These are phyloP conservation scores for Hycleus phaleratus DNA, from an alignment of 1,140 invertebrate genomes.

Conservation along the genomic window DNA sequence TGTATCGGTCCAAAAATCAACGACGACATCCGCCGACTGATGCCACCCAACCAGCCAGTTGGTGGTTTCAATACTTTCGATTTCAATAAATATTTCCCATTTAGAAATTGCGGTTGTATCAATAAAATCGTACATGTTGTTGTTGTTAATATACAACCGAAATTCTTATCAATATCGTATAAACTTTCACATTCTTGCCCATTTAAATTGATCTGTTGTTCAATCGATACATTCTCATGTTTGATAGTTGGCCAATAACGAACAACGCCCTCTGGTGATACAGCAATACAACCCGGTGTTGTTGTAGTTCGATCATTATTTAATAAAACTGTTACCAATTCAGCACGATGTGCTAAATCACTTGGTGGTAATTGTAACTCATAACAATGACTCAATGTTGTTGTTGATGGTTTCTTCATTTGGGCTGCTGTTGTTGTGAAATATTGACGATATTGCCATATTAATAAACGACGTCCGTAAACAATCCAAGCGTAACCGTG, in stretches of 20 bases:
- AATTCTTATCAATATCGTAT: constrained; percentile 53
- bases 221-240: constrained; percentile 78
- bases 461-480: constrained; percentile 70
- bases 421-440: constrained; percentile 38
- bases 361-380: constrained; percentile 84
- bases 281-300: constrained; percentile 81
- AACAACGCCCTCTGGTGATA: constrained; percentile 76
- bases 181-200: constrained; percentile 77
- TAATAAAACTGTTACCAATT: constrained; percentile 74
- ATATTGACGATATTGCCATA: constrained; percentile 73
- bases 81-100: constrained; percentile 57
- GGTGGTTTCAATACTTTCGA: constrained; percentile 67
- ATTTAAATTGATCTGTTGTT: constrained; percentile 75
- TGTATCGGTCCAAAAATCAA: constrained; percentile 81
- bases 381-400: constrained; percentile 54
- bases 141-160: constrained; percentile 78
- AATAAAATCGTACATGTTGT: constrained; percentile 83
- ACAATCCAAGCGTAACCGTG: constrained; percentile 70
- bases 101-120: constrained; percentile 53
- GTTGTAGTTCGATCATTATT: constrained; percentile 14
- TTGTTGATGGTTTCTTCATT: constrained; percentile 29
- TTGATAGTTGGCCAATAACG: constrained; percentile 85
- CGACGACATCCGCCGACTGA: constrained; percentile 75
- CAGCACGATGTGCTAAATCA: constrained; percentile 85
- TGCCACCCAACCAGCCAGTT: constrained; percentile 80